phyloP scores from a whole-genome alignment of 2,888 invertebrate genomes.

The Volucella bombylans region DNA sequence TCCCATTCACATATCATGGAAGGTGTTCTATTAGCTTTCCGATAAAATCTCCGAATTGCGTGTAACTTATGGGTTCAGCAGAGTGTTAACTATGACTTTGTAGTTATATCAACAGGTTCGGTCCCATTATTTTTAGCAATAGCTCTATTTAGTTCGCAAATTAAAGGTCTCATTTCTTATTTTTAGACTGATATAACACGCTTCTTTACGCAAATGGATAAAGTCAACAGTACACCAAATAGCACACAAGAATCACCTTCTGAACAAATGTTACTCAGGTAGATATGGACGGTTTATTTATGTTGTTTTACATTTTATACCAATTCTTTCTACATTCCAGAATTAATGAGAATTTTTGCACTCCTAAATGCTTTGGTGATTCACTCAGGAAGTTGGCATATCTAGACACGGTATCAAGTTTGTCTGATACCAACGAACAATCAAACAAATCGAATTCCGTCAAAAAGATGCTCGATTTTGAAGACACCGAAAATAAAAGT shows the following conservation, averaged over 20 bases:
- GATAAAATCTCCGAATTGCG: too few relatives aligned
- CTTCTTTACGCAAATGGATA: constrained; percentile 77
- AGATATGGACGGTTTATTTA: constrained; percentile 1
- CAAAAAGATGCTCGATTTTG: constrained; percentile 41
- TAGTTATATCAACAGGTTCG: background rate
- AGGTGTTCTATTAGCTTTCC: too few relatives aligned
- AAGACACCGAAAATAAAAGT: constrained; percentile 19
- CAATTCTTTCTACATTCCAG: constrained; percentile 16
- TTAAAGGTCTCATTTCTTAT: background rate
- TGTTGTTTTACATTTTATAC: background rate
- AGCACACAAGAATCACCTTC: constrained; percentile 77
- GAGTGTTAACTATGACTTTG: too few relatives aligned
- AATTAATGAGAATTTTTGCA: constrained; percentile 34
- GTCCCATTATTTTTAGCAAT: constrained; percentile 5
- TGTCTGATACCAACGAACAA: constrained; percentile 46
- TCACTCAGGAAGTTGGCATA: constrained; percentile 50
- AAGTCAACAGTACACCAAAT: constrained; percentile 35
- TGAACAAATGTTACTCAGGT: constrained; percentile 78
- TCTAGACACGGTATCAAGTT: constrained; percentile 57
- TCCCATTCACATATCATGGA: too few relatives aligned
- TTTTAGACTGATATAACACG: constrained; percentile 79
- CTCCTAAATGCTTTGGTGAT: constrained; percentile 19
- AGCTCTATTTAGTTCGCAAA: constrained; percentile 1
- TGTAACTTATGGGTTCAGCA: too few relatives aligned
- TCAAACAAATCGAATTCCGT: background rate